Conservation (phyloP, 2,113 vertebrate genomes). For the Okapia johnstoni region DNA sequence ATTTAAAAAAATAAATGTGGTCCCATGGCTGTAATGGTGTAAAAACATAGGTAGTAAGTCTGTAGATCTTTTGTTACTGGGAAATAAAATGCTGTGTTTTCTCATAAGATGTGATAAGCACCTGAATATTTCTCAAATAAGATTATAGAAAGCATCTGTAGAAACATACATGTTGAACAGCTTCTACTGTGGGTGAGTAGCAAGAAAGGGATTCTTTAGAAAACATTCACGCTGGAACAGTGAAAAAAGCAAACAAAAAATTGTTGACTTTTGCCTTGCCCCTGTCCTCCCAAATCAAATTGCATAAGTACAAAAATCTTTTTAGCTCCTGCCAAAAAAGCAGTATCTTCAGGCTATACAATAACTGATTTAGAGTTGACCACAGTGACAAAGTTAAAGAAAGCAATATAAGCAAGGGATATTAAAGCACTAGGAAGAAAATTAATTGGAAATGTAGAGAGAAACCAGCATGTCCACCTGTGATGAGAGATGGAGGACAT, state of each 20-base stretch:
- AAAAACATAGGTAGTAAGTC: slow-evolving; percentile 63
- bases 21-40: background rate
- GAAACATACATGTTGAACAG: slow-evolving; percentile 18
- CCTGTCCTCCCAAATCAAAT: background rate
- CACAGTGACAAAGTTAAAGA: background rate
- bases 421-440: background rate
- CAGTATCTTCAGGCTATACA: background rate
- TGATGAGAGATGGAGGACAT: background rate
- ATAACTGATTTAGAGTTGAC: background rate
- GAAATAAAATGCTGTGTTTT: slow-evolving; percentile 59
- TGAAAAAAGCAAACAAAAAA: background rate
- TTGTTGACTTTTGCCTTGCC: background rate
- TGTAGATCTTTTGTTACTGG: slow-evolving; percentile 57
- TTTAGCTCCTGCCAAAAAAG: background rate
- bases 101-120: slow-evolving; percentile 37
- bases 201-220: slow-evolving; percentile 51
- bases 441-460: background rate
- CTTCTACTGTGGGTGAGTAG: slow-evolving; percentile 52
- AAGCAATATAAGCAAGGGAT: background rate
- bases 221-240: background rate
- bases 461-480: background rate
- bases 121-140: slow-evolving; percentile 58
- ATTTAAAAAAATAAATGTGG: background rate
- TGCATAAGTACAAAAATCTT: background rate
- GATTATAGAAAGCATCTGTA: slow-evolving; percentile 59